Evolutionary conservation across 2,888 invertebrate species (phyloP), one percentile per base, ranked within the genome.

Genomic region (Lasioglossum leucozonium): DNA sequence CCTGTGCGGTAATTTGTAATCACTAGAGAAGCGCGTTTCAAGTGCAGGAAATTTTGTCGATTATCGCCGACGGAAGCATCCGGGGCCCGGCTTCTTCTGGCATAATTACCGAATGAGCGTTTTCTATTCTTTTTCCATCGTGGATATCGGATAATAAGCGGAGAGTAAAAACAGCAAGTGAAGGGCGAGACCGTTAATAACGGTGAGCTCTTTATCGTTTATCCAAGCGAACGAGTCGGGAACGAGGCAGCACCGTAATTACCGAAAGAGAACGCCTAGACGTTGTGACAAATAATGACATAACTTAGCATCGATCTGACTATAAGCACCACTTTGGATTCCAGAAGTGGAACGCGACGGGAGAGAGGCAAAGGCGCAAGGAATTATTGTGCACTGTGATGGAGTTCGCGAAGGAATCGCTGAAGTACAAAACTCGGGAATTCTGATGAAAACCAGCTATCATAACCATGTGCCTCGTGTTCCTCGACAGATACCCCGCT

Each of bases 11-110:
- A 62, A 62, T 62, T 30, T 16, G 30, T 26, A 18, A 62, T 62
- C 5, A 16, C 13, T 62, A 42, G 26, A n/a, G 34, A 79, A 47
- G 65, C 30, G 34, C 26, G 65, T 69, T 65, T 78, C 72, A 71
- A 79, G 72, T 5, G 71, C 67, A 67, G 80, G 80, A 82, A 86
- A 85, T 90, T 88, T 89, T 67, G 83, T 84, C 82, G 85, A 82
- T 72, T 85, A 75, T 67, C 73, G 62, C 71, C 51, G 74, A 65
- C 30, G 47, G 69, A 78, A 76, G 81, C 77, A 77, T 40, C 62
- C 58, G 62, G 67, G 62, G 67, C 55, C 55, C 42, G 77, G 16
- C 42, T 22, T 77, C 79, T 74, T 83, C 76, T 77, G 76, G 40
- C 67, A 74, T 69, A 81, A 87, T 86, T 81, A 79, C 73, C 79